Percentiles rank a stretch among this genome's conserved stretches.
These are phyloP conservation scores for Ictidomys tridecemlineatus DNA, from an alignment of 2,113 vertebrate species.

Conservation along the genomic window DNA sequence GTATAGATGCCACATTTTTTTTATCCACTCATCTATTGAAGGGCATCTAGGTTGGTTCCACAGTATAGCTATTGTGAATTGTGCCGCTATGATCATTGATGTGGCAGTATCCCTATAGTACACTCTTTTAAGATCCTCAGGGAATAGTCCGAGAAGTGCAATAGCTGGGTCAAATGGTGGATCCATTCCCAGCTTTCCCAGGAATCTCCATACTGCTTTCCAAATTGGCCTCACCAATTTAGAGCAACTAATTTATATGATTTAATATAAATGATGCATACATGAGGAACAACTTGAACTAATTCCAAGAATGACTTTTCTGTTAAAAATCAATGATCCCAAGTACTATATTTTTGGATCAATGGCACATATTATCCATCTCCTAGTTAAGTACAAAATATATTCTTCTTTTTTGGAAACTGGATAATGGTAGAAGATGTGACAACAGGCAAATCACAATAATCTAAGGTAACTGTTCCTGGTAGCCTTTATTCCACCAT, in stretches of 20 bases:
- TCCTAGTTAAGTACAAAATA: constrained; percentile 8
- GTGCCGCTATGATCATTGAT: too few species aligned
- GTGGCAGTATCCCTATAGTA: too few species aligned
- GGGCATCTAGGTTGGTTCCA: too few species aligned
- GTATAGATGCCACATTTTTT: too few species aligned
- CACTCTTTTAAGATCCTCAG: too few species aligned
- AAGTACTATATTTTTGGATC: constrained; percentile 11
- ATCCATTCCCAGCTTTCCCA: too few species aligned
- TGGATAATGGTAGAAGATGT: neutral
- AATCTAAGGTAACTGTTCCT: neutral
- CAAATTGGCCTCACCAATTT: neutral
- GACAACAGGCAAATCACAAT: neutral
- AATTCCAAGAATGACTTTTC: neutral
- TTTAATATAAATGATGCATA: constrained; percentile 29
- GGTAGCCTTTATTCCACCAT: neutral
- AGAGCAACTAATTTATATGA: neutral
- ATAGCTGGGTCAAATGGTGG: too few species aligned
- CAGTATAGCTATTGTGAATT: too few species aligned
- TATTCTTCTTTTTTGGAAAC: neutral
- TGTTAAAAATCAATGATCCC: constrained; percentile 37
- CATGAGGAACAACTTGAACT: neutral
- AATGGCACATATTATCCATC: neutral
- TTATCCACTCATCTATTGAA: too few species aligned
- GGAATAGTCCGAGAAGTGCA: too few species aligned
- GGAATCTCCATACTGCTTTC: too few species aligned